phyloP scores from a whole-genome alignment of 2,797 vertebrate genomes.

The Centropyge bicolor region DNA sequence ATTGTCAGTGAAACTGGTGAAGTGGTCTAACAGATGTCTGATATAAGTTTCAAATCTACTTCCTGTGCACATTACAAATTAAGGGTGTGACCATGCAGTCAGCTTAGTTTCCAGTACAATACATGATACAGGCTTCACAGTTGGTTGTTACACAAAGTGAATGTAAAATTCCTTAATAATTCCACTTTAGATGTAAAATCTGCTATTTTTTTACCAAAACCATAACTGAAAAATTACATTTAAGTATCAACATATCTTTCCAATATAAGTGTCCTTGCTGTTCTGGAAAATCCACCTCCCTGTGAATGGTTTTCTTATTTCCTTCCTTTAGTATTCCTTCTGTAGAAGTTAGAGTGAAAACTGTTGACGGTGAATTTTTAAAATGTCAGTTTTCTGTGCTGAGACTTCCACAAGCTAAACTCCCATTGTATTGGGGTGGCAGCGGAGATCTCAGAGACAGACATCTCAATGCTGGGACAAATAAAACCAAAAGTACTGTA shows the following conservation, averaged over 20 bases:
- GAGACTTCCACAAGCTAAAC: not conserved
- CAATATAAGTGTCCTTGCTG: not conserved
- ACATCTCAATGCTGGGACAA: too few relatives aligned
- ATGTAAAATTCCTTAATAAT: not conserved
- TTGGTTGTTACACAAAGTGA: not conserved
- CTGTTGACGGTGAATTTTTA: not conserved
- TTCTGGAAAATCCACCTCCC: not conserved
- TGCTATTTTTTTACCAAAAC: not conserved
- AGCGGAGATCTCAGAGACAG: too few relatives aligned
- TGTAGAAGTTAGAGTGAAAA: not conserved
- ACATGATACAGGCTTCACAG: not conserved
- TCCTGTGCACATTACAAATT: not conserved
- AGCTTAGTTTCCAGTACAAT: not conserved
- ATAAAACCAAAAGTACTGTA: not conserved
- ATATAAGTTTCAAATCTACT: not conserved
- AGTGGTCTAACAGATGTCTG: slow-evolving; percentile 24
- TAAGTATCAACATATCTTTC: not conserved
- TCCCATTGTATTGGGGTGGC: not conserved
- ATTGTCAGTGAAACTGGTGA: slow-evolving; percentile 9
- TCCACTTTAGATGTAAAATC: not conserved
- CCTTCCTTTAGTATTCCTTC: too few relatives aligned
- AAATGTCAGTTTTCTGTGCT: not conserved
- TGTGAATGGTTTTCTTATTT: not conserved
- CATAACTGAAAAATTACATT: too few relatives aligned
- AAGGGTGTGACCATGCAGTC: not conserved